Conservation (phyloP, 92 coral and sea anemone species). For the Phymanthus crucifer region DNA sequence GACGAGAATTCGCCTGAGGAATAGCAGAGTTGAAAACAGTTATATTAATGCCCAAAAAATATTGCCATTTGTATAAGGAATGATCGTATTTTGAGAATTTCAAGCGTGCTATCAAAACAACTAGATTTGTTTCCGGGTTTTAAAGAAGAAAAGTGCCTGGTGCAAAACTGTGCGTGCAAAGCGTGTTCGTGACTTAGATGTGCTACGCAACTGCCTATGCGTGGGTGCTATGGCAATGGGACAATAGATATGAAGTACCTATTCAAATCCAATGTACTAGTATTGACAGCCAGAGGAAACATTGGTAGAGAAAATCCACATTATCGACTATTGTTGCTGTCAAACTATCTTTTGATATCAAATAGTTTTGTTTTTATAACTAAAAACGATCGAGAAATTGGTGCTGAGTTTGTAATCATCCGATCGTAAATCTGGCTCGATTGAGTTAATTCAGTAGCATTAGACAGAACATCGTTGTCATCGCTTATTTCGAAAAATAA, state of each 20-base stretch:
- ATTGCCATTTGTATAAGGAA: no score
- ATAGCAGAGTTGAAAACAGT: no score
- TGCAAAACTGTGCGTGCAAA: neutral
- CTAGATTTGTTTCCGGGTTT: no score
- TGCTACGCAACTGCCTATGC: neutral
- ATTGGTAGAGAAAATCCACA: neutral
- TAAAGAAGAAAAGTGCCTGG: neutral
- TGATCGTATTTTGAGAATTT: no score
- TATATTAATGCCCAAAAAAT: no score
- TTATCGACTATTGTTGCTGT: neutral
- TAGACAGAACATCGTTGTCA: neutral
- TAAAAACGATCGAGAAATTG: neutral
- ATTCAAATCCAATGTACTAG: neutral
- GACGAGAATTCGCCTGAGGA: constrained; percentile 54
- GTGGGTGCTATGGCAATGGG: neutral
- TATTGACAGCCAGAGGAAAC: neutral
- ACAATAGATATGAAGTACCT: neutral
- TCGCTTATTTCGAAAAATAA: neutral
- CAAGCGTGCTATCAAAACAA: no score
- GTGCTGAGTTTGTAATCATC: no score
- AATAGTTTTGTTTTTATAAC: neutral
- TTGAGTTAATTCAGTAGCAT: neutral
- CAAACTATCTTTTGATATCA: neutral
- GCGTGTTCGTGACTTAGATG: neutral
- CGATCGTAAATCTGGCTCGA: neutral